These are phyloP conservation scores for Anticlea derivata DNA, from an alignment of 2,888 invertebrate genomes.

Conservation along the genomic window DNA sequence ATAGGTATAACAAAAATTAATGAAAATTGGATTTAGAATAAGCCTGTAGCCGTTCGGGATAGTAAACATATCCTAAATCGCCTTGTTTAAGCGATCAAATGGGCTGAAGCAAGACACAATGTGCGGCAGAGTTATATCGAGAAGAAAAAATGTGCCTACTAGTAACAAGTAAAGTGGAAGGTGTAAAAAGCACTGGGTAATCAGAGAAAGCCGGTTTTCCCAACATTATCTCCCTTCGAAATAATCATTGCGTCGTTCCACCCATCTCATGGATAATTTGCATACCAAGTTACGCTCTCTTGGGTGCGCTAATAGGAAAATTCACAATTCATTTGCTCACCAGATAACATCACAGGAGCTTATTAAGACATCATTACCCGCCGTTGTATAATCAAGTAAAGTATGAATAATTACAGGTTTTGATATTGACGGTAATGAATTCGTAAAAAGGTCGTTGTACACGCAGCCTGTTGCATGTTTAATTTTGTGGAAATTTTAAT, in stretches of 20 bases:
- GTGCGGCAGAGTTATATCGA: too few species aligned
- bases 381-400: slow-evolving; percentile 61
- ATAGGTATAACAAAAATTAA: too few species aligned
- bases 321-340: slow-evolving; percentile 65
- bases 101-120: too few species aligned
- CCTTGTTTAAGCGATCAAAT: too few species aligned
- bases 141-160: neutral
- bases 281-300: slow-evolving; percentile 57
- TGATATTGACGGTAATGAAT: slow-evolving; percentile 44
- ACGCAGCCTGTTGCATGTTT: slow-evolving; percentile 38
- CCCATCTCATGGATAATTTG: slow-evolving; percentile 32
- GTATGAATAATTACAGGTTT: slow-evolving; percentile 50
- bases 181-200: neutral
- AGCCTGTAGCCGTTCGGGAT: too few species aligned
- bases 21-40: too few species aligned
- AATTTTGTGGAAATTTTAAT: slow-evolving; percentile 40
- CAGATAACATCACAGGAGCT: slow-evolving; percentile 56
- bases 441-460: slow-evolving; percentile 42
- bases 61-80: too few species aligned
- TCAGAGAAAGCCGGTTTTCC: slow-evolving; percentile 10
- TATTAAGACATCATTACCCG: slow-evolving; percentile 62
- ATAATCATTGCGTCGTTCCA: slow-evolving; percentile 21
- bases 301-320: slow-evolving; percentile 61
- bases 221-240: slow-evolving; percentile 21
- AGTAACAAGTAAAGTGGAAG: neutral